These are phyloP conservation scores for Tarsius wallacei DNA, from an alignment of 2,797 vertebrate species.

Conservation along the genomic window DNA sequence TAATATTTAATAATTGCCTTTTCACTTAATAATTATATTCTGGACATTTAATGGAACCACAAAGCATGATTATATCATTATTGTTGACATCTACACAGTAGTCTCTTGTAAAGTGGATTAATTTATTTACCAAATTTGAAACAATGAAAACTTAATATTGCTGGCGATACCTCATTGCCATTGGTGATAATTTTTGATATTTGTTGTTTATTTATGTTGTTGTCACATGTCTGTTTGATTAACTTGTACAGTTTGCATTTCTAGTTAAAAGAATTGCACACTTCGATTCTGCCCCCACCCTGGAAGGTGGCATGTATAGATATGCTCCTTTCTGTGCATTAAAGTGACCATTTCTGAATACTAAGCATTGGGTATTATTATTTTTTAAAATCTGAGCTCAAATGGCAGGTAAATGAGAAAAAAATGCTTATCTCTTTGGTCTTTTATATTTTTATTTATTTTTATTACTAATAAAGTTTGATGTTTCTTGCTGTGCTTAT, in stretches of 20 bases:
- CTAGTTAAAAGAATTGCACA: background rate
- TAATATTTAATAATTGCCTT: background rate
- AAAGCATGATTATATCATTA: background rate
- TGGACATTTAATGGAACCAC: constrained; percentile 29
- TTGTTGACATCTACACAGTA: background rate
- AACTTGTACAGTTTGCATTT: constrained; percentile 20
- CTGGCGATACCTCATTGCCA: background rate
- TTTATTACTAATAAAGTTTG: background rate
- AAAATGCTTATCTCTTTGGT: background rate
- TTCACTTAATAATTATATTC: constrained; percentile 42
- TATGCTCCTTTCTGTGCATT: background rate
- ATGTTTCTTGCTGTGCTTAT: constrained; percentile 9
- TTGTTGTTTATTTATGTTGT: background rate
- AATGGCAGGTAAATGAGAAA: background rate
- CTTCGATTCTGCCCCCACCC: background rate
- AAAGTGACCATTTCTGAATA: background rate
- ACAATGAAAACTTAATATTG: background rate
- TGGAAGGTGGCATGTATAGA: background rate
- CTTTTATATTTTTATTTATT: constrained; percentile 32
- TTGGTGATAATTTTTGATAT: background rate
- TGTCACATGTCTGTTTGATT: background rate
- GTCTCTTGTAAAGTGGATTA: background rate
- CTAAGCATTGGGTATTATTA: background rate
- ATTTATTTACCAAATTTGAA: constrained; percentile 44
- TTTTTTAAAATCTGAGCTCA: constrained; percentile 30